Conservation (phyloP, 2,797 vertebrate species). For the Karalla daura region DNA sequence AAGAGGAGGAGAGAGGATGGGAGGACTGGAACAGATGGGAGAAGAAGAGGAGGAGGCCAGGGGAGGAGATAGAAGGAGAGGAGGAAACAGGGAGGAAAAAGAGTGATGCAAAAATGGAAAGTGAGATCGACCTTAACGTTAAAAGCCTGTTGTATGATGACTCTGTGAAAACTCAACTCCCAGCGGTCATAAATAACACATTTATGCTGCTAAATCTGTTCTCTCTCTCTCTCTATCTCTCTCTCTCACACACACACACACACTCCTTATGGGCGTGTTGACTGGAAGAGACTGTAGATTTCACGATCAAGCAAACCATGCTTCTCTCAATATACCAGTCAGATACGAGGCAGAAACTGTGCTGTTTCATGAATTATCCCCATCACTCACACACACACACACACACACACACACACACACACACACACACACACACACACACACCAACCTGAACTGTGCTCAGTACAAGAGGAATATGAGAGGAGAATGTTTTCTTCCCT, state of each 20-base stretch:
- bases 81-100: not conserved
- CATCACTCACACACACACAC: too few relatives aligned
- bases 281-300: not conserved
- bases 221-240: conserved; percentile 6
- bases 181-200: conserved; percentile 49
- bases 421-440: too few relatives aligned
- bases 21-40: too few relatives aligned
- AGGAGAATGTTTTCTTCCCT: not conserved
- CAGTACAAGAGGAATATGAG: too few relatives aligned
- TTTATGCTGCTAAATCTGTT: conserved; percentile 11
- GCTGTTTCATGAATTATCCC: too few relatives aligned
- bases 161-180: conserved; percentile 38
- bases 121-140: conserved; percentile 10
- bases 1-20: too few relatives aligned
- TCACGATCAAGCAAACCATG: not conserved
- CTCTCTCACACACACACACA: conserved; percentile 8
- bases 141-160: conserved; percentile 49
- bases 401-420: too few relatives aligned
- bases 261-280: not conserved
- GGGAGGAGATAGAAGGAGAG: too few relatives aligned
- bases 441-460: too few relatives aligned
- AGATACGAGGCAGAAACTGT: too few relatives aligned
- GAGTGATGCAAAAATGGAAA: not conserved
- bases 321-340: too few relatives aligned
- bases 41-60: too few relatives aligned